Base-by-base conservation (phyloP, 2,797 vertebrate genomes). In the Halcyon badia region DNA sequence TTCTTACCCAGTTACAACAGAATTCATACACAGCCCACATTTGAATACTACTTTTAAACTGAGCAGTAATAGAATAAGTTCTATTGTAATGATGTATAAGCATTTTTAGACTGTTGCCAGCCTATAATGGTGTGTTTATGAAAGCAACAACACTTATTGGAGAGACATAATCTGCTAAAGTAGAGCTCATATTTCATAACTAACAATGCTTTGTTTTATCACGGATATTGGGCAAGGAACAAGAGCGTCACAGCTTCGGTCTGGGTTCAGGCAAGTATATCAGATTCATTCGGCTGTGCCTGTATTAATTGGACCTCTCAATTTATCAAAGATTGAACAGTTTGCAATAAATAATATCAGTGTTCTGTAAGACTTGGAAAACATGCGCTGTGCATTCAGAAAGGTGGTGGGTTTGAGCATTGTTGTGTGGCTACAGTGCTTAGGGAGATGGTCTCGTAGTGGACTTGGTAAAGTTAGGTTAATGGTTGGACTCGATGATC, bases 371-470 rank as follows among this genome's bases (percentile, higher is more conserved):
- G 56, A 71, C 18, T 28, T 61, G 9, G 9, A 10, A 61, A 71
- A 83, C 0, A 1, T 5, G 5, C 1, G 1, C 4, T 65, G 56
- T 56, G 35, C 31, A 2, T 70, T 92, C 44, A 5, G 24, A n/a
- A 58, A 19, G 11, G 7, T 20, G 35, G 3, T 58, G 22, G 18
- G 4, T 80, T 77, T 70, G 17, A 28, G 60, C 83, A 20, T 42
- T 42, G 41, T 42, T 42, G 41, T 42, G 41, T 41, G 41, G 41
- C 17, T 42, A 42, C 41, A 16, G 41, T 42, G 41, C 41, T 42
- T 42, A 42, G 41, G 41, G 16, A 42, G 41, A 42, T 42, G 41
- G 41, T 42, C 41, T 42, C 16, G 8, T 17, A 42, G 41, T 42
- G 41, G 41, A 42, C 41, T 42, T 42, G 41, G 41, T 42, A 42